Base-by-base conservation (phyloP, 2,888 invertebrate species). In the Melikaiella ostensackeni region DNA sequence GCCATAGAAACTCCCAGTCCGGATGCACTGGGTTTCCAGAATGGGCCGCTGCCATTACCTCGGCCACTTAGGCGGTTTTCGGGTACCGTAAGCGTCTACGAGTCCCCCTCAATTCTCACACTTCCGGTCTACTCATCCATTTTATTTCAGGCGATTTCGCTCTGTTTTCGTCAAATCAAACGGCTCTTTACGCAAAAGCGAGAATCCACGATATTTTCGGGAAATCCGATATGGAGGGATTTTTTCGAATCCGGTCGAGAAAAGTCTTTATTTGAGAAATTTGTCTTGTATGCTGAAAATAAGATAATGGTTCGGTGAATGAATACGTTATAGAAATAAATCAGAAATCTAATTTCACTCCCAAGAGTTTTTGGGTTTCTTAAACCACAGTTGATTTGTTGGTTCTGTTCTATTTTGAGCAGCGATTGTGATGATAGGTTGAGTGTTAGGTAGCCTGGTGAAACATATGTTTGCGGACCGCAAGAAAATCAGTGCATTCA, bases 1-100 rank as follows among this genome's bases (percentile, higher is more conserved):
- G 79, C 84, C 86, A 88, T 89, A 87, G 88, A 89, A 88, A 88
- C 85, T 86, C 84, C 81, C 84, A 82, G 84, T 87, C 89, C 89
- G 70, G 70, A 70, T 87, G 87, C 88, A 86, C 87, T 87, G 86
- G 84, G 85, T 83, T 83, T 84, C 80, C 83, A 85, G 86, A 88
- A 87, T 86, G 83, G 81, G 78, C 76, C 84, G 81, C 80, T 80
- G 81, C 84, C 86, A 86, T 84, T 86, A 85, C 84, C 84, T 84
- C 82, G 84, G 86, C 88, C 85, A 86, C 86, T 87, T 85, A 83
- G 73, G 30, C 42, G 63, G 46, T 77, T 77, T 77, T 74, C 59
- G 74, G 74, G 74, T 74, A 62, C 74, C 57, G 38, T 33, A 50
- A 57, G 57, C 50, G 62, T 76, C 62, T 63, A 63, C 62, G 33